Conservation (phyloP, 2,113 vertebrate species). For the Hymenochirus boettgeri region DNA sequence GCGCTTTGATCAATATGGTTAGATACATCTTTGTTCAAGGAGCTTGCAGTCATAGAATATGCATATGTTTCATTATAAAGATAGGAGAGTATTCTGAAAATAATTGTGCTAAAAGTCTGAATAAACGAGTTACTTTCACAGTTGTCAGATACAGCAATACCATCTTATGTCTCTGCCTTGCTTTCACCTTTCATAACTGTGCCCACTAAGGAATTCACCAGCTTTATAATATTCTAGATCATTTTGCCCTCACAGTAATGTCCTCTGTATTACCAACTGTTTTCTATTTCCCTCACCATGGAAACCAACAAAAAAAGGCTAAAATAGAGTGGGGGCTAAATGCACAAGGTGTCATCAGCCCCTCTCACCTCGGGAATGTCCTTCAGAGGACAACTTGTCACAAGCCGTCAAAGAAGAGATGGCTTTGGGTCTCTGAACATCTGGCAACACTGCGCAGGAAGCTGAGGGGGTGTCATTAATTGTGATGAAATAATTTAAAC, state of each 20-base stretch:
- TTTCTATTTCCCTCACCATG: conserved; percentile 55
- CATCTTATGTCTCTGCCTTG: not conserved
- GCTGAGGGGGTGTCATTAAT: conserved; percentile 92
- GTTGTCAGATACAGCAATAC: not conserved
- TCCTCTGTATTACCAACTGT: conserved; percentile 54
- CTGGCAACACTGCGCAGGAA: conserved; percentile 85
- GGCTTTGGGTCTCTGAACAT: conserved; percentile 93
- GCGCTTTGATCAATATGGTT: too few relatives aligned
- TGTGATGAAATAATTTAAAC: conserved; percentile 99
- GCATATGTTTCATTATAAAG: too few relatives aligned
- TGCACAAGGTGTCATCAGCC: conserved; percentile 70
- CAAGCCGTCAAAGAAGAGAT: conserved; percentile 78
- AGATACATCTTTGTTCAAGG: too few relatives aligned
- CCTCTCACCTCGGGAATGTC: conserved; percentile 66
- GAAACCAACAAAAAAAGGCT: conserved; percentile 50
- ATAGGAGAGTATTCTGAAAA: too few relatives aligned
- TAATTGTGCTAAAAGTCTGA: too few relatives aligned
- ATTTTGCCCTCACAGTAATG: conserved; percentile 9
- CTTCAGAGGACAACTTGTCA: conserved; percentile 91
- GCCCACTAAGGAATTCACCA: not conserved
- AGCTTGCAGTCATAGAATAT: too few relatives aligned
- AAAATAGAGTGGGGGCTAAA: conserved; percentile 56
- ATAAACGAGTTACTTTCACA: not conserved
- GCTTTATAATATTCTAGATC: not conserved
- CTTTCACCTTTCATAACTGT: not conserved